These are phyloP conservation scores for Hozukius guyotensis DNA, from an alignment of 2,797 vertebrate species.

Conservation along the genomic window DNA sequence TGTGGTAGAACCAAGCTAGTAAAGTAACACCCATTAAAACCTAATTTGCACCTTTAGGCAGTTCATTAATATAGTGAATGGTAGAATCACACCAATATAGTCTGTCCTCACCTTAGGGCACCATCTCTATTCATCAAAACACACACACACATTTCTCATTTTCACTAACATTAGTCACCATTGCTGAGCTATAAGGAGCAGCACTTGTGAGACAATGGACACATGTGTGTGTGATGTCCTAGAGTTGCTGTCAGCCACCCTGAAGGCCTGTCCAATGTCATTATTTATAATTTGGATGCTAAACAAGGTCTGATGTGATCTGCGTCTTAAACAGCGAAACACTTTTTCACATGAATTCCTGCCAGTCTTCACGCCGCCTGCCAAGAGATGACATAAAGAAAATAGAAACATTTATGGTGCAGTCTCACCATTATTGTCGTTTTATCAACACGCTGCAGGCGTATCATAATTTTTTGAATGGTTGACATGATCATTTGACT, in stretches of 20 bases:
- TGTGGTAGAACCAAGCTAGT: conserved; percentile 81
- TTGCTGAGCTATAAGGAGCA: conserved; percentile 61
- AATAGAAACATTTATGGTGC: conserved; percentile 31
- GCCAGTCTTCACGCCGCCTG: not conserved
- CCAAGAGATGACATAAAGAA: conserved; percentile 26
- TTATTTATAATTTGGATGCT: conserved; percentile 50
- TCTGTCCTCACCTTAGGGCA: conserved; percentile 88
- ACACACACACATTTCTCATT: conserved; percentile 83
- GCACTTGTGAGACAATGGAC: conserved; percentile 66
- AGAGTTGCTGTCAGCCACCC: conserved; percentile 38
- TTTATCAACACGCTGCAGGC: conserved; percentile 57
- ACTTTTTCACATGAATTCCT: conserved; percentile 10
- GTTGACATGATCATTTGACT: conserved; percentile 52
- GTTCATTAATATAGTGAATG: conserved; percentile 96
- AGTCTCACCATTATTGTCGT: conserved; percentile 30
- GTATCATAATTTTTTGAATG: conserved; percentile 38
- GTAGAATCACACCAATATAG: conserved; percentile 87
- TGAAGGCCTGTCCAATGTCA: conserved; percentile 40
- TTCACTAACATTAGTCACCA: conserved; percentile 87
- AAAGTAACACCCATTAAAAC: conserved; percentile 99
- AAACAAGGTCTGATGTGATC: conserved; percentile 50
- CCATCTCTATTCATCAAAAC: conserved; percentile 84
- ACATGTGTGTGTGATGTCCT: conserved; percentile 56
- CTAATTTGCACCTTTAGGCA: conserved; percentile 98
- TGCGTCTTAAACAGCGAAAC: conserved; percentile 32